A percentile compares a stretch with the other conserved stretches of the same genome.
Conservation (phyloP, 2,888 invertebrate genomes). For the Timema podura region DNA sequence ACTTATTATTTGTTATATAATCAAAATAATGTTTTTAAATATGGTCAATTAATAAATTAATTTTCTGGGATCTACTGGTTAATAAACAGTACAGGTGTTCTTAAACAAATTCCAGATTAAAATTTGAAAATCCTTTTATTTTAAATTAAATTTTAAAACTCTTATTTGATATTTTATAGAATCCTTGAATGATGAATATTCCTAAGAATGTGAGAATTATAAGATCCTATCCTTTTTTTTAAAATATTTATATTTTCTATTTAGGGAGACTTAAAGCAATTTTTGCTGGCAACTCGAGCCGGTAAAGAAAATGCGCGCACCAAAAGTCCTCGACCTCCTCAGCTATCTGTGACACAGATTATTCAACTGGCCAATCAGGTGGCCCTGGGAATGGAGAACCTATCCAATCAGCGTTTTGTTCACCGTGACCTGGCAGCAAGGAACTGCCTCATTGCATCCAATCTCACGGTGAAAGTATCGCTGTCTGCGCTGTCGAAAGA, state of each 20-base stretch:
- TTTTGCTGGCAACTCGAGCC: conserved; percentile 61
- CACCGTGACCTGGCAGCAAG: conserved; percentile 90
- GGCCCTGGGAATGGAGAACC: conserved; percentile 75
- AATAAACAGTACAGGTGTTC: no score
- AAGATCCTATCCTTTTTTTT: conserved; percentile 26
- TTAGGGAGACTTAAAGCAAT: conserved; percentile 89
- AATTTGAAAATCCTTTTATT: no score
- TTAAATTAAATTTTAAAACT: no score
- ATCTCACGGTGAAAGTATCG: conserved; percentile 78
- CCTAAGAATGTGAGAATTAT: not conserved
- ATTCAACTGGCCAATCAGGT: conserved; percentile 69
- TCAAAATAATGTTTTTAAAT: no score
- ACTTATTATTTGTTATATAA: no score
- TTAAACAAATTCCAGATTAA: no score
- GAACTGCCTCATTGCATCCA: conserved; percentile 83
- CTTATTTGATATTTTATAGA: no score
- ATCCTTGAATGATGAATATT: no score
- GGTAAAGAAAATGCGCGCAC: conserved; percentile 35
- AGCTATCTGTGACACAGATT: conserved; percentile 63
- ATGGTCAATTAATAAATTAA: no score
- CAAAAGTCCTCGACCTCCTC: conserved; percentile 52
- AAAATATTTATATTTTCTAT: conserved; percentile 33
- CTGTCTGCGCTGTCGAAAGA: conserved; percentile 75
- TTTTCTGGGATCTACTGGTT: no score
- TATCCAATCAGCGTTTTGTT: conserved; percentile 70